Percentiles rank a stretch among this genome's conserved stretches.
Evolutionary conservation across 23 tunicate genomes (phyloP).

Genomic region (Styela plicata): DNA sequence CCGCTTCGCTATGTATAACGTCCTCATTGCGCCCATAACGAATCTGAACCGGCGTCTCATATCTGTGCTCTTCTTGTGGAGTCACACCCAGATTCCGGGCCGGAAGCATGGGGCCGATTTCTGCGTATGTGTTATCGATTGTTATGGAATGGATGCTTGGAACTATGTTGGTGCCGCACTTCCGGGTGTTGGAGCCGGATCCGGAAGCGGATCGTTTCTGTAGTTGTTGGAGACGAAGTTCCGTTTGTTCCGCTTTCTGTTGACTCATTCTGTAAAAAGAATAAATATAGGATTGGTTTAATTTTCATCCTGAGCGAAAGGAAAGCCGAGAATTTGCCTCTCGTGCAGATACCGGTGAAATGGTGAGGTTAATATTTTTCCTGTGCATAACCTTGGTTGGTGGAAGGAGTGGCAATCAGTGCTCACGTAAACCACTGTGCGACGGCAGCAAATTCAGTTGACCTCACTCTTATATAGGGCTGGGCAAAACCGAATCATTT

Average conservation of each 20-base stretch:
- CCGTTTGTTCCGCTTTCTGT: neutral
- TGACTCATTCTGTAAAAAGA: neutral
- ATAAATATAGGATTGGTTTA: no score
- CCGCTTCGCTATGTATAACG: neutral
- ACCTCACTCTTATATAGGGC: no score
- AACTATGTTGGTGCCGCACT: neutral
- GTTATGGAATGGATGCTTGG: neutral
- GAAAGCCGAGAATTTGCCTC: no score
- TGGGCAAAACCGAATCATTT: no score
- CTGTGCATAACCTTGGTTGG: no score
- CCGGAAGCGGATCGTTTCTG: neutral
- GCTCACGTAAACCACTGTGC: no score
- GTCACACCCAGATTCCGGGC: neutral
- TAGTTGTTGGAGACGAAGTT: neutral
- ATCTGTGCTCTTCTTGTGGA: slow-evolving; percentile 2
- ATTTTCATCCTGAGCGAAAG: no score
- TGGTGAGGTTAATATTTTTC: no score
- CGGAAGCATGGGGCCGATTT: slow-evolving; percentile 15
- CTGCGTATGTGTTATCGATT: slow-evolving; percentile 7
- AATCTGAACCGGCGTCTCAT: neutral
- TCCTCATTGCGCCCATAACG: neutral
- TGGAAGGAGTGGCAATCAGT: no score
- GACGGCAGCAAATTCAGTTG: no score
- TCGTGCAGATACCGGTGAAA: no score
- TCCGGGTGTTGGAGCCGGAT: neutral